Conservation (phyloP, 2,113 vertebrate species). For the Porphyrio hochstetteri region DNA sequence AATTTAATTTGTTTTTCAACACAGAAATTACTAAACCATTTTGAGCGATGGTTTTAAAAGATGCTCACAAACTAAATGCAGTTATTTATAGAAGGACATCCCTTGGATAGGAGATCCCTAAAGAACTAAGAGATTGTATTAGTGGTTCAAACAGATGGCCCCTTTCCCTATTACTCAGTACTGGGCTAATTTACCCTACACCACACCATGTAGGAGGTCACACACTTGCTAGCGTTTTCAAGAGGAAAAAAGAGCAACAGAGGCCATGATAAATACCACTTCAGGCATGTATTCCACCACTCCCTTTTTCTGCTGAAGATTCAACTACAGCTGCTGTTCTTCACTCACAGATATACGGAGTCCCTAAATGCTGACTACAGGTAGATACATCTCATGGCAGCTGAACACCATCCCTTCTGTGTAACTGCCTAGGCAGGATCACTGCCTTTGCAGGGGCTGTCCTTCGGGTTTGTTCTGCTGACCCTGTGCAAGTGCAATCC, state of each 20-base stretch:
- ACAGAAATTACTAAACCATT: background rate
- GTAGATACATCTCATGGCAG: background rate
- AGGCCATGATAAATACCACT: background rate
- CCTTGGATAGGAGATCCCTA: background rate
- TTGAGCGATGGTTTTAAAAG: background rate
- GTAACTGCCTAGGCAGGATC: background rate
- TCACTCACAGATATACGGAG: background rate
- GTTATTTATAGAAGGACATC: background rate
- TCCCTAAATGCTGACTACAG: background rate
- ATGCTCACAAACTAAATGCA: background rate
- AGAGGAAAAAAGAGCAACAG: background rate
- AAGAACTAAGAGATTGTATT: background rate
- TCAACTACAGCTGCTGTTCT: background rate
- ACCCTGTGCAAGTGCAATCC: background rate
- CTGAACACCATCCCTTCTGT: background rate
- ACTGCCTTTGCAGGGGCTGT: background rate
- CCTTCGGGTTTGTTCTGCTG: accelerated
- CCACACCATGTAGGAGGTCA: background rate
- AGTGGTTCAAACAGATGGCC: background rate
- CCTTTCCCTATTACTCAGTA: background rate
- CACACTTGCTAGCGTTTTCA: background rate
- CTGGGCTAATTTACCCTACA: background rate
- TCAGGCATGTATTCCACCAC: background rate
- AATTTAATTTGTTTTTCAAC: background rate
- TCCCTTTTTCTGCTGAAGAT: background rate